Evolutionary conservation across 2,113 vertebrate species (phyloP), one percentile per base, ranked within the genome.

Genomic region (Aphelocoma coerulescens): DNA sequence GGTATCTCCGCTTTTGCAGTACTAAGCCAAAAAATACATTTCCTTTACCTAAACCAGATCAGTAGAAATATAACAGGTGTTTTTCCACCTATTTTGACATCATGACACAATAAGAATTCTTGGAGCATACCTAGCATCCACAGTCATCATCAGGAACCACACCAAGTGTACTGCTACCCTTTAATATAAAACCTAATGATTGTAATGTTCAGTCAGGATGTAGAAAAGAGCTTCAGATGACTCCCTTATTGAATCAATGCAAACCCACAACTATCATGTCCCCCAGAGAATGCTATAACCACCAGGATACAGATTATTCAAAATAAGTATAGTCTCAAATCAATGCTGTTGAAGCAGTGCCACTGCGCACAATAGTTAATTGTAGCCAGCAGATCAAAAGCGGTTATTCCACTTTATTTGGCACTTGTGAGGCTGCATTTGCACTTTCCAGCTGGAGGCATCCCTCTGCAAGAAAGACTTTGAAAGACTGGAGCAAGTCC

Each of bases 1-100:
- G 16, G 2, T 33, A 75, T 75, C 23, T 68, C 49, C 0, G 0
- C 21, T 62, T 75, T 82, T 6, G 2, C 43, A 63, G 33, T 30
- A 49, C 48, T 88, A 71, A 54, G 24, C 33, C 33, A 79, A 37
- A 6, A 78, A 75, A 55, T n/a, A 51, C 2, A 30, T 48, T 71
- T 46, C 7, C 37, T 16, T 85, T 72, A 82, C 10, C 11, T 83
- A 88, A 92, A 83, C 5, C 18, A 52, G 35, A 44, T 48, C 13
- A 75, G 27, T 52, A 93, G 8, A 67, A 75, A 88, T 88, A 59
- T 23, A 76, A 10, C 11, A 68, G 48, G 39, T 39, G 11, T 10
- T 79, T n/a, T 27, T 79, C 27, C 35, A 41, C 10, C 11, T 82
- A 6, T 75, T 75, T 90, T 76, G 24, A 61, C 54, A 59, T 66